These are phyloP conservation scores for Oceanodroma tethys DNA, from an alignment of 2,113 vertebrate species.

Conservation along the genomic window DNA sequence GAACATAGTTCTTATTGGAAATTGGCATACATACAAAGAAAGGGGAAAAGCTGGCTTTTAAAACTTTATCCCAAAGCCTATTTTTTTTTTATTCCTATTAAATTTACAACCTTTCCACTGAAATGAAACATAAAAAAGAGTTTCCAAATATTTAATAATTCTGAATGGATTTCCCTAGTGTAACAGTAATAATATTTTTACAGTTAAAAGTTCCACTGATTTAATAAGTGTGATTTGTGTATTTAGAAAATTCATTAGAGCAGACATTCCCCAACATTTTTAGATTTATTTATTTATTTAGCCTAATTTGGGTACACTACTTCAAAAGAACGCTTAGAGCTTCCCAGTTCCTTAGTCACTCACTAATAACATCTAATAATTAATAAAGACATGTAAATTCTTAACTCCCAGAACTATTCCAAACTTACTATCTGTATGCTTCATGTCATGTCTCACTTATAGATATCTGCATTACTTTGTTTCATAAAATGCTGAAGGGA, in stretches of 20 bases:
- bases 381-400: slow-evolving; percentile 75
- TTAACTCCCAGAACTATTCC: slow-evolving; percentile 75
- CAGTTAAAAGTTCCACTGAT: slow-evolving; percentile 62
- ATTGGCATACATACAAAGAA: neutral
- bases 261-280: slow-evolving; percentile 49
- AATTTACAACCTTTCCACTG: neutral
- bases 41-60: neutral
- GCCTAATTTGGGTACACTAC: slow-evolving; percentile 72
- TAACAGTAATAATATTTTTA: slow-evolving; percentile 61
- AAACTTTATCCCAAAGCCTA: neutral
- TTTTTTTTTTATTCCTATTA: neutral
- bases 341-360: slow-evolving; percentile 72
- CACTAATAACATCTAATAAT: slow-evolving; percentile 75
- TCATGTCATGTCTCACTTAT: slow-evolving; percentile 67
- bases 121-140: slow-evolving; percentile 9
- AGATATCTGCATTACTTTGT: slow-evolving; percentile 69
- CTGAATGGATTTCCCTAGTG: slow-evolving; percentile 51
- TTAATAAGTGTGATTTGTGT: slow-evolving; percentile 67
- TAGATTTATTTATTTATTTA: slow-evolving; percentile 70
- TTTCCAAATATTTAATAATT: slow-evolving; percentile 51
- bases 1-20: slow-evolving; percentile 24
- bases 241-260: slow-evolving; percentile 64
- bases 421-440: slow-evolving; percentile 66
- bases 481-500: slow-evolving; percentile 67
- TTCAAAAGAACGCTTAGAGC: slow-evolving; percentile 74